Base-by-base conservation (phyloP, 2,888 invertebrate genomes). In the Selenia dentaria region DNA sequence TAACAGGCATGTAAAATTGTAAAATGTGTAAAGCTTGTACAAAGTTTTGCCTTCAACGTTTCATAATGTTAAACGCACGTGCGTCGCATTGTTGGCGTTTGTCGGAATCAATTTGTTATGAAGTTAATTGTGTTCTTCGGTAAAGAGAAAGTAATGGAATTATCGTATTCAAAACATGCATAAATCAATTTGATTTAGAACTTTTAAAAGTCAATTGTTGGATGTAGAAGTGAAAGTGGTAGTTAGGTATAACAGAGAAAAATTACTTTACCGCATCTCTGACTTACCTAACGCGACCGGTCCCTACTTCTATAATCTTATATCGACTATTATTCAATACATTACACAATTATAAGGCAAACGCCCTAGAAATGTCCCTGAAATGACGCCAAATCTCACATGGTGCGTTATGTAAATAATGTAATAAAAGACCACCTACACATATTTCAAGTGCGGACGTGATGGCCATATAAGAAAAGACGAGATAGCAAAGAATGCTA, bases 1-100 rank as follows among this genome's bases (percentile, higher is more conserved):
- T 78, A 80, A 83, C 75, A 60, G 56, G 60, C 74, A 65, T 75
- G 67, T 72, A 76, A 81, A 74, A 64, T 57, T 13, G 29, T 38
- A 24, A 29, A 37, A 12, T 28, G 29, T 39, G 37, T 38, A 6
- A 3, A 22, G 2, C 22, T 3, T 22, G 22, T 22, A 8, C 8
- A 25, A 31, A 47, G 48, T 47, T 50, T 34, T 48, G 46, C 55
- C 42, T 54, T 47, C 49, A 43, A 40, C 36, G 50, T 57, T 54
- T 51, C 47, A 40, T 51, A 45, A 27, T 22, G 9, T 22, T 31
- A 16, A 10, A 24, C 25, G 26, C 36, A 46, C 40, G 40, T 31
- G 35, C 40, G 38, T 13, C 36, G 25, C 27, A 18, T 40, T 51
- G 57, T 54, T 48, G 54, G 51, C 51, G 37, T 48, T 54, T 49